A percentile compares a stretch with the other conserved stretches of the same genome.
Conservation (phyloP, 2,888 invertebrate species). For the Pherbina coryleti region DNA sequence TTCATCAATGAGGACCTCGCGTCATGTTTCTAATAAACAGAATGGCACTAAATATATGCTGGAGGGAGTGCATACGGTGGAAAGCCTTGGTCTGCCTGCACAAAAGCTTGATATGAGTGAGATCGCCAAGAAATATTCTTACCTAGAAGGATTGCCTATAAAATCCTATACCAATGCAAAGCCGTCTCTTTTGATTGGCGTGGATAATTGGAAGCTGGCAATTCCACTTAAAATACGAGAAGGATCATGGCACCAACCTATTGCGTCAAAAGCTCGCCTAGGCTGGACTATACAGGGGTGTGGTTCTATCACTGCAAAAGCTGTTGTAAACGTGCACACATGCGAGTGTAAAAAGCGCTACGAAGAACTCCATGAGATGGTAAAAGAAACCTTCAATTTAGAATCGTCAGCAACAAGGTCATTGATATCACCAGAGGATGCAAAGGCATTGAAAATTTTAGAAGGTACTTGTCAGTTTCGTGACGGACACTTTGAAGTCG, state of each 20-base stretch:
- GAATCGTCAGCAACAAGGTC: slow-evolving; percentile 20
- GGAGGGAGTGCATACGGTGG: slow-evolving; percentile 17
- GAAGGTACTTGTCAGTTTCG: slow-evolving; percentile 38
- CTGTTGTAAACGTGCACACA: slow-evolving; percentile 22
- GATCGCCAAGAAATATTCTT: background rate
- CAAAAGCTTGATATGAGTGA: background rate
- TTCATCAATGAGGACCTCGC: background rate
- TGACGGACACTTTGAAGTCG: slow-evolving; percentile 44
- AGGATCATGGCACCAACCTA: too few relatives aligned
- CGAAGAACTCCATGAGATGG: slow-evolving; percentile 27
- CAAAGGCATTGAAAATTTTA: slow-evolving; percentile 36
- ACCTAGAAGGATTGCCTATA: slow-evolving; percentile 16
- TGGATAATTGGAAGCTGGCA: slow-evolving; percentile 35
- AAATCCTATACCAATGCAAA: slow-evolving; percentile 15
- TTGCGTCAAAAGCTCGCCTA: too few relatives aligned
- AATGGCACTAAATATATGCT: too few relatives aligned
- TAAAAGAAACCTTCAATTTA: slow-evolving; percentile 24
- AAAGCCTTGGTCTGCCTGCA: slow-evolving; percentile 3
- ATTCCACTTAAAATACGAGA: slow-evolving; percentile 37
- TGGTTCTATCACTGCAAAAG: background rate
- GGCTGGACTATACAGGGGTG: too few relatives aligned
- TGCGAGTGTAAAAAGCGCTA: slow-evolving; percentile 34
- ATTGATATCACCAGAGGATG: slow-evolving; percentile 36
- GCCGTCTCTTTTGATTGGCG: slow-evolving; percentile 23
- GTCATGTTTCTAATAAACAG: background rate